Percentiles rank a stretch among this genome's conserved stretches.
Evolutionary conservation across 2,113 vertebrate genomes (phyloP).

Genomic region (Gracilinanus agilis): DNA sequence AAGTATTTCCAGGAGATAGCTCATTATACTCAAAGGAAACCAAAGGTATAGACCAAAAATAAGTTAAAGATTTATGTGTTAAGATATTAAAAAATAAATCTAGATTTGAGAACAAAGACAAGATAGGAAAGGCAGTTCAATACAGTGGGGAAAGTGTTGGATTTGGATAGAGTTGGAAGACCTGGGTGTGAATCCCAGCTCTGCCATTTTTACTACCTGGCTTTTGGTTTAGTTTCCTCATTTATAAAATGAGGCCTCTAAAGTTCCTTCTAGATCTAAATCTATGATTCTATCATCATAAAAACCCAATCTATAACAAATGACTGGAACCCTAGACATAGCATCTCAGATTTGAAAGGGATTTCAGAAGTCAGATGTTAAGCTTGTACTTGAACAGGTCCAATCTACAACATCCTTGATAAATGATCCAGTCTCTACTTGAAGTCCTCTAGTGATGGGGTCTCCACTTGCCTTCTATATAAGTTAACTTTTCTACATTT

Average conservation of each 20-base stretch:
- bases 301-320: background rate
- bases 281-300: background rate
- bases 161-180: background rate
- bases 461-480: background rate
- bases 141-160: background rate
- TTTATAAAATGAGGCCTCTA: background rate
- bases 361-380: background rate
- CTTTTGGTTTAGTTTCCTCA: background rate
- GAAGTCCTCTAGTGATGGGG: background rate
- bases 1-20: background rate
- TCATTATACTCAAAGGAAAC: background rate
- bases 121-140: background rate
- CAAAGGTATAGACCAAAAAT: background rate
- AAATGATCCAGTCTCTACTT: background rate
- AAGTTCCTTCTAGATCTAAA: background rate
- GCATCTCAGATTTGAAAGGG: background rate
- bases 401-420: background rate
- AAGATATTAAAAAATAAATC: background rate
- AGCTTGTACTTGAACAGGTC: background rate
- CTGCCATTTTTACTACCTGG: background rate
- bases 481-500: background rate
- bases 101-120: background rate
- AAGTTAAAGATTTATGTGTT: background rate
- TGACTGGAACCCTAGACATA: background rate
- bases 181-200: background rate